Evolutionary conservation across 2,113 vertebrate species (phyloP).

Genomic region (Misgurnus mizolepis): DNA sequence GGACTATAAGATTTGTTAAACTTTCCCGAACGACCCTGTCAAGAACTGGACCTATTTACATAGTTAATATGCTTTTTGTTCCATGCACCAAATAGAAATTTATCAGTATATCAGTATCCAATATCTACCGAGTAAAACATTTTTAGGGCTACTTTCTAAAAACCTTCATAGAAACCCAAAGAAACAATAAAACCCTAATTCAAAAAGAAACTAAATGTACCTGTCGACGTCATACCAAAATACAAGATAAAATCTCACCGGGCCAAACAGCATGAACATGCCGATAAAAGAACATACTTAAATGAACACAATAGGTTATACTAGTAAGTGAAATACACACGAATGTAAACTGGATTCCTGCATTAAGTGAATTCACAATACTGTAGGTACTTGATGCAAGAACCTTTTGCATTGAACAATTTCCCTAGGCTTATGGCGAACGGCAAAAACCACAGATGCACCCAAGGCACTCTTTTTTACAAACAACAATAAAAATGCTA

Average conservation of each 20-base stretch:
- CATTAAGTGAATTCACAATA: slow-evolving; percentile 70
- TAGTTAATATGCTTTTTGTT: slow-evolving; percentile 19
- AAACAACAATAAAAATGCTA: slow-evolving; percentile 78
- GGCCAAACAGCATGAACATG: slow-evolving; percentile 48
- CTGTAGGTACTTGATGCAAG: slow-evolving; percentile 79
- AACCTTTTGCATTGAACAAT: slow-evolving; percentile 71
- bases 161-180: slow-evolving; percentile 62
- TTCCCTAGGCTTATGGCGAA: slow-evolving; percentile 82
- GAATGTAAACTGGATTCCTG: slow-evolving; percentile 74
- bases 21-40: slow-evolving; percentile 20
- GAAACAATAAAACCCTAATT: slow-evolving; percentile 72
- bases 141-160: slow-evolving; percentile 52
- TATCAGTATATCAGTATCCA: slow-evolving; percentile 23
- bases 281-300: slow-evolving; percentile 37
- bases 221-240: slow-evolving; percentile 64
- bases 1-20: not conserved
- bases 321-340: slow-evolving; percentile 82
- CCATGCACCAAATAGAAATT: slow-evolving; percentile 36
- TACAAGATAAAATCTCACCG: slow-evolving; percentile 57
- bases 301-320: slow-evolving; percentile 28
- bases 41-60: slow-evolving; percentile 37
- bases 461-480: slow-evolving; percentile 93
- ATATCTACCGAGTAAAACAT: slow-evolving; percentile 14
- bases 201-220: slow-evolving; percentile 67
- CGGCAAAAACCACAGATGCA: slow-evolving; percentile 87